Base-by-base conservation (phyloP, 2,888 invertebrate genomes). In the Lampropteryx suffumata region DNA sequence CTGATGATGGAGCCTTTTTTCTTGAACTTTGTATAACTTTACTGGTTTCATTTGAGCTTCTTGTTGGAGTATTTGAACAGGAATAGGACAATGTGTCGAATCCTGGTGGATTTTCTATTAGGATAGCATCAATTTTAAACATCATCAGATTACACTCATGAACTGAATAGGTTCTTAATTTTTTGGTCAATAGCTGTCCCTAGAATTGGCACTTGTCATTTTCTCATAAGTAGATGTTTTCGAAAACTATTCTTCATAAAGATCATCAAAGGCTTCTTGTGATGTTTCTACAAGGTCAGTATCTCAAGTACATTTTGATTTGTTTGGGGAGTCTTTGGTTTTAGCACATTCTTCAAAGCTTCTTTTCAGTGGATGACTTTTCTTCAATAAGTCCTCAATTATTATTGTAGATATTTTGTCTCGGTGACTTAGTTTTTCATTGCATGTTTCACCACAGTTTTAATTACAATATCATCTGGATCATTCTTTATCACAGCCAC, bases 101-200 rank as follows among this genome's bases (percentile, higher is more conserved):
- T 4, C 52, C 52, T 17, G 52, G 47, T 34, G 47, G 52, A 17
- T 52, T 34, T 24, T 52, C 34, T 34, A 47, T 34, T 11, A 52
- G 17, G 34, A 52, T 33, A 1, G 37, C 43, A 43, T 47, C 47
- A 34, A 52, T 47, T 52, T 47, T 39, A 17, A 29, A 47, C 43
- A 47, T 47, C 6, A 52, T 1, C 24, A 37, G 21, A 29, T 47
- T 47, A 17, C 51, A 10, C 34, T 52, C 52, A 26, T 52, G 32
- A n/a, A 39, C 29, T 1, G 42, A 33, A 30, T 52, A 47, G 5
- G 33, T 47, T 47, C 39, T 47, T 3, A 52, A 33, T 34, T 47
- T 52, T 13, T 39, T 47, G 12, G 43, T 39, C 8, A 52, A 12
- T 17, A 47, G 26, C 21, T 39, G 43, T 21, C 47, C 52, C 17